A percentile compares a stretch with the other conserved stretches of the same genome.
These are phyloP conservation scores for Pithys albifrons DNA, from an alignment of 2,113 vertebrate species.

Conservation along the genomic window DNA sequence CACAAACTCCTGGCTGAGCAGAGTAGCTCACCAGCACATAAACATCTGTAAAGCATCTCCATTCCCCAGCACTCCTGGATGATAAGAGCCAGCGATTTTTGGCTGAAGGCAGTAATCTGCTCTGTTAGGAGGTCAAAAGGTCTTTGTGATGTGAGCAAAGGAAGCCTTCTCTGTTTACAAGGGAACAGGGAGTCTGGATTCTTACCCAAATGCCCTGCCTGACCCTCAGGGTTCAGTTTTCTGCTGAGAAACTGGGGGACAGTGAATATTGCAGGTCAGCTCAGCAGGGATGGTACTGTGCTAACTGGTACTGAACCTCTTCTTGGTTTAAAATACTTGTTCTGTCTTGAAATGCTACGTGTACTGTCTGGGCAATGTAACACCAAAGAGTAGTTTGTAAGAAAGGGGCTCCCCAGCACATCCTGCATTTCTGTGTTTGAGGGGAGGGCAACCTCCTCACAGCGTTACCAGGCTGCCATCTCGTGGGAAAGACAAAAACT, in stretches of 20 bases:
- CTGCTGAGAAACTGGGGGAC: background rate
- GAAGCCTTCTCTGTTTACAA: slow-evolving; percentile 49
- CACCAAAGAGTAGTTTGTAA: background rate
- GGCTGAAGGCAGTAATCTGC: slow-evolving; percentile 23
- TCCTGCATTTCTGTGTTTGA: background rate
- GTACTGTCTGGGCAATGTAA: background rate
- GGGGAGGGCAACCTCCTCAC: background rate
- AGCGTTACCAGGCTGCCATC: slow-evolving; percentile 65
- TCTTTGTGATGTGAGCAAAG: slow-evolving; percentile 23
- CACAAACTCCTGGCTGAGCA: background rate
- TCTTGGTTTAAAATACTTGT: background rate
- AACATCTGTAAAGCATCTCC: slow-evolving; percentile 19
- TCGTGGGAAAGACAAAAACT: slow-evolving; percentile 50
- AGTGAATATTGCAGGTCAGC: background rate
- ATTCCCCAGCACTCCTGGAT: background rate
- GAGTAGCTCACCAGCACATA: background rate
- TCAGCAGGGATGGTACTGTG: background rate
- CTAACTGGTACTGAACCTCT: background rate
- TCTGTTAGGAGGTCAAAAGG: slow-evolving; percentile 35
- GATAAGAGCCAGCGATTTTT: slow-evolving; percentile 26
- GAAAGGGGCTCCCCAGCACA: background rate
- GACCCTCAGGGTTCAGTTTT: background rate
- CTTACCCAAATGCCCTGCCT: slow-evolving; percentile 12
- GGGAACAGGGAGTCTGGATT: slow-evolving; percentile 5
- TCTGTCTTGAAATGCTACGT: background rate